phyloP scores from a whole-genome alignment of 2,113 vertebrate genomes.

The Myrmophylax atrothorax region DNA sequence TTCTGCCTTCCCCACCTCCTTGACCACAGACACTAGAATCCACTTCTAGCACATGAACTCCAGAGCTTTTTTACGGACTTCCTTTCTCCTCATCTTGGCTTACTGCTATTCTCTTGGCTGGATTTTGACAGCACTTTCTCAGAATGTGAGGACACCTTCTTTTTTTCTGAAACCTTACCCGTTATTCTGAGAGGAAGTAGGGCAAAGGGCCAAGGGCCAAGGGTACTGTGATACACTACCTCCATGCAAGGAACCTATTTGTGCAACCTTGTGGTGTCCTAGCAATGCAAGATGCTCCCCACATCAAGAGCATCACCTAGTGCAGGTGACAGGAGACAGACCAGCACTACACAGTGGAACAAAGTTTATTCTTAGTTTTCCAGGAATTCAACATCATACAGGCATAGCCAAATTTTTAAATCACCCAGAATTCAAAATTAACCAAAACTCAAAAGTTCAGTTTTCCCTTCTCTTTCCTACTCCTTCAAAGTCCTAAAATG shows the following conservation, averaged over 20 bases:
- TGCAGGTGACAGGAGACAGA: background rate
- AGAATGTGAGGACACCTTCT: fast-evolving
- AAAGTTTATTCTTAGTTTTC: background rate
- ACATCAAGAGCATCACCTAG: fast-evolving
- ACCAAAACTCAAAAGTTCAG: background rate
- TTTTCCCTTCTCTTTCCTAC: background rate
- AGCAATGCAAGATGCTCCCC: background rate
- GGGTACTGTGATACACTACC: background rate
- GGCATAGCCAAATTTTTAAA: background rate
- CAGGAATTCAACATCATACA: background rate
- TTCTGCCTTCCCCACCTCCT: background rate
- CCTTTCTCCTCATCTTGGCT: background rate
- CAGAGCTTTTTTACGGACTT: background rate
- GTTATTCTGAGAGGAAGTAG: background rate
- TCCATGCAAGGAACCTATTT: background rate
- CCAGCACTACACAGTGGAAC: background rate
- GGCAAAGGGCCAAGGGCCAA: background rate
- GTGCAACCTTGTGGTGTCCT: background rate
- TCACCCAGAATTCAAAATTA: background rate
- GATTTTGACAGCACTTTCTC: background rate
- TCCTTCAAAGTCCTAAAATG: background rate
- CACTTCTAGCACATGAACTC: background rate
- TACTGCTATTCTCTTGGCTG: background rate
- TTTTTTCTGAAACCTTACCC: background rate
- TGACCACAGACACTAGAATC: background rate